Conservation (phyloP, 2,113 vertebrate species). For the Lepisosteus oculatus region DNA sequence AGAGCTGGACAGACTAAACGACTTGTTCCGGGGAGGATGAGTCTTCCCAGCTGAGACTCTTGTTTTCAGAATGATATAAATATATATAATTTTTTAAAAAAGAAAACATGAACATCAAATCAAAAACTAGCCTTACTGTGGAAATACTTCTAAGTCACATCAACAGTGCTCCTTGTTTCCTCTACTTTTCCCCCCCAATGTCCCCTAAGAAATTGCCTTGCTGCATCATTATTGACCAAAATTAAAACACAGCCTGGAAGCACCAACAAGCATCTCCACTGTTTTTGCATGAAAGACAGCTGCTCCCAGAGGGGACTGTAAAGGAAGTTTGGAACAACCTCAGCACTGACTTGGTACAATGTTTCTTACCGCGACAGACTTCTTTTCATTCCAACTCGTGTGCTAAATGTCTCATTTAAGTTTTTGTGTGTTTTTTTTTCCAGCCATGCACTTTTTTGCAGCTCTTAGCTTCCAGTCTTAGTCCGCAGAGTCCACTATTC, state of each 20-base stretch:
- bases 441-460: no score
- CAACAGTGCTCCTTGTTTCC: constrained; percentile 9
- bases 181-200: constrained; percentile 20
- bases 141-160: constrained; percentile 25
- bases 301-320: not conserved
- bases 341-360: not conserved
- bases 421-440: not conserved
- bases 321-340: no score
- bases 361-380: not conserved
- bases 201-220: constrained; percentile 36
- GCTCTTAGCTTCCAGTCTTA: no score
- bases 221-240: constrained; percentile 31
- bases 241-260: not conserved
- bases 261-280: not conserved
- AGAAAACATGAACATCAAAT: constrained; percentile 36
- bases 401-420: not conserved
- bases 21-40: constrained; percentile 88
- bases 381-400: not conserved
- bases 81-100: constrained; percentile 47
- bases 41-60: constrained; percentile 24
- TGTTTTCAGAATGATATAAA: constrained; percentile 52
- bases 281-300: not conserved
- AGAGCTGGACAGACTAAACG: constrained; percentile 88
- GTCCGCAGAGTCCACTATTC: no score
- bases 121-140: constrained; percentile 46